Percentiles rank a stretch among this genome's conserved stretches.
phyloP scores from a whole-genome alignment of 2,797 vertebrate species.

The Clarias fuscus region DNA sequence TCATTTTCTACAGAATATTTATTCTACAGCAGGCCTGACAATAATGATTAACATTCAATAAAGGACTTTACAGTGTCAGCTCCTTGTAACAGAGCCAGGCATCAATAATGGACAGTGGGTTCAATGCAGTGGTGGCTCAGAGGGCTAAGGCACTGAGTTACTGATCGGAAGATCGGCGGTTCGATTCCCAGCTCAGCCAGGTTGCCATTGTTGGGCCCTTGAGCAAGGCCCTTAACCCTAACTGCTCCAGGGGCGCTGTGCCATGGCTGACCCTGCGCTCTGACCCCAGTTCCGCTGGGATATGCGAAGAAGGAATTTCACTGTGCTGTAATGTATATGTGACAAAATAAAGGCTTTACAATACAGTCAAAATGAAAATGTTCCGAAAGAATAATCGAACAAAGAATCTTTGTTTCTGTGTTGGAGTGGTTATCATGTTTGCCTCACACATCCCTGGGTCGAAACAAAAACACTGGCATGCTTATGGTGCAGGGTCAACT shows the following conservation, averaged over 20 bases:
- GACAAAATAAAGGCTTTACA: no score
- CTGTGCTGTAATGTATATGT: no score
- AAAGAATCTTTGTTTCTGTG: neutral
- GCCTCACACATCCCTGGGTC: neutral
- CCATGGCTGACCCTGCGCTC: no score
- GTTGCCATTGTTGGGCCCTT: no score
- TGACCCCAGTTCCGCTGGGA: no score
- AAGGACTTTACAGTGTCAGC: neutral
- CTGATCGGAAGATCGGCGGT: no score
- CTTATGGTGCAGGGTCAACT: neutral
- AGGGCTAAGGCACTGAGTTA: no score
- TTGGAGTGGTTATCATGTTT: neutral
- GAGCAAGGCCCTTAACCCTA: no score
- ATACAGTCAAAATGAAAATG: neutral
- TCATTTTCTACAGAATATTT: neutral
- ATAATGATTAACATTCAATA: neutral
- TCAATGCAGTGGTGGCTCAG: neutral
- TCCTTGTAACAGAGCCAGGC: neutral
- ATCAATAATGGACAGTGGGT: neutral
- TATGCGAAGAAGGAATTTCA: no score
- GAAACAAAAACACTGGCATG: neutral
- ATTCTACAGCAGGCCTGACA: neutral
- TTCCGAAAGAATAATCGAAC: neutral
- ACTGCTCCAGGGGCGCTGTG: no score
- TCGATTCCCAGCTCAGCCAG: no score